Conservation (phyloP, 1,140 invertebrate genomes). For the Sminthurides bifidus region DNA sequence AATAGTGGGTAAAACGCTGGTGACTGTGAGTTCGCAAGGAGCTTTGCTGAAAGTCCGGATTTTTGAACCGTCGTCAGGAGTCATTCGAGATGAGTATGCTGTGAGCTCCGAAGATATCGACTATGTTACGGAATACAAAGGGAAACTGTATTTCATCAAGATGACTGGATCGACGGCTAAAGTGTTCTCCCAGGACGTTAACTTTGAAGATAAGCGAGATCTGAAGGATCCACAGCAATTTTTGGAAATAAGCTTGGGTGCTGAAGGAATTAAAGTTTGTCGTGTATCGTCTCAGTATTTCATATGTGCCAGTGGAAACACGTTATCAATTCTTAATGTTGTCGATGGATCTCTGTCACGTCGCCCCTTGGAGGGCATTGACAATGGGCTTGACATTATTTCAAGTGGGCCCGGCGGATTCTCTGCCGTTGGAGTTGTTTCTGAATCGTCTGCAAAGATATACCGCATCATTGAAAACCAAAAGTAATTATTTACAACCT, state of each 20-base stretch:
- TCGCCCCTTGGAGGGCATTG: constrained; percentile 2
- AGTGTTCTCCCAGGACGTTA: constrained; percentile 1
- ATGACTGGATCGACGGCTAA: no score
- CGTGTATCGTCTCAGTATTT: constrained; percentile 16
- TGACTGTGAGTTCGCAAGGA: constrained; percentile 13
- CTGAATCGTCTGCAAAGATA: constrained; percentile 7
- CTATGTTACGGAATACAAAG: constrained; percentile 6
- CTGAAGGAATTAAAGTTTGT: constrained; percentile 1
- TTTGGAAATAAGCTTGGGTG: neutral
- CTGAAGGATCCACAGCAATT: neutral
- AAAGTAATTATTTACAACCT: constrained; percentile 13
- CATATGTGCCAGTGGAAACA: constrained; percentile 13
- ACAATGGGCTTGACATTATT: constrained; percentile 5
- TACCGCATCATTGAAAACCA: constrained; percentile 17
- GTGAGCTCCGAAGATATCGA: constrained; percentile 30
- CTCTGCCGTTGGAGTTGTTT: constrained; percentile 10
- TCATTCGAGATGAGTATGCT: constrained; percentile 44
- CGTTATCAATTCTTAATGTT: constrained; percentile 13
- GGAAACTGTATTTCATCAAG: constrained; percentile 20
- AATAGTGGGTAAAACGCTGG: constrained; percentile 6
- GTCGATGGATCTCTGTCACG: constrained; percentile 11
- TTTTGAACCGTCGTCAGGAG: constrained; percentile 60
- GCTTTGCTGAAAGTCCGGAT: constrained; percentile 44
- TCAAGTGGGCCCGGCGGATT: constrained; percentile 4
- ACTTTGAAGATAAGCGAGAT: neutral